Base-by-base conservation (phyloP, 1,140 invertebrate species). In the Drosophila watanabei region DNA sequence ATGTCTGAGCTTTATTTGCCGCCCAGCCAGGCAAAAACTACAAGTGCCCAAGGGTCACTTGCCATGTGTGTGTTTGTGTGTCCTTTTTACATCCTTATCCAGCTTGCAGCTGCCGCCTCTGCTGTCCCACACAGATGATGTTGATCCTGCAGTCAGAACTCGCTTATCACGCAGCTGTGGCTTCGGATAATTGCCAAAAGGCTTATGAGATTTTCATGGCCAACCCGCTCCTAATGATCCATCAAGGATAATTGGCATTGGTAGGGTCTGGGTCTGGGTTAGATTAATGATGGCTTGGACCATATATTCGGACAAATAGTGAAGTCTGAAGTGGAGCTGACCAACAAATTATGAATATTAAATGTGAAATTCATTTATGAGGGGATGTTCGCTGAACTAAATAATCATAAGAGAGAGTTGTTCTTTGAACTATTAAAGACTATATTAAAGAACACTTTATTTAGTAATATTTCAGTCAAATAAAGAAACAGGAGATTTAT, bases 1-100 rank as follows among this genome's bases (percentile, higher is more conserved):
- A 91, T 88, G 88, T 91, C 88, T 89, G 86, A 89, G 86, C 82
- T 89, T 89, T 89, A 89, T 89, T 89, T 89, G 69, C 84, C 75
- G 75, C 54, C 65, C 75, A 62, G 65, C 45, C 46, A 39, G 83
- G 70, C 79, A 72, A 58, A 79, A 82, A 76, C 75, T 79, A 78
- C 64, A 46, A 79, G 75, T 59, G 75, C 64, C 75, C 75, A 79
- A 61, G 75, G 75, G 73, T 77, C 54, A 76, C 46, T 63, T 41
- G 13, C 14, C 57, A 18, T 57, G n/a, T 41, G 61, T 41, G n/a
- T 65, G 33, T 54, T 37, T 45, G 45, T 56, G 18, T 56, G 54
- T 52, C 62, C 43, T 30, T 57, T 71, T 41, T 60, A 72, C 65
- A 60, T 52, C 59, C 45, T 63, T 39, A 57, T 61, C 46, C 32